Evolutionary conservation across 2,113 vertebrate genomes (phyloP).

Genomic region (Bagarius yarrelli): DNA sequence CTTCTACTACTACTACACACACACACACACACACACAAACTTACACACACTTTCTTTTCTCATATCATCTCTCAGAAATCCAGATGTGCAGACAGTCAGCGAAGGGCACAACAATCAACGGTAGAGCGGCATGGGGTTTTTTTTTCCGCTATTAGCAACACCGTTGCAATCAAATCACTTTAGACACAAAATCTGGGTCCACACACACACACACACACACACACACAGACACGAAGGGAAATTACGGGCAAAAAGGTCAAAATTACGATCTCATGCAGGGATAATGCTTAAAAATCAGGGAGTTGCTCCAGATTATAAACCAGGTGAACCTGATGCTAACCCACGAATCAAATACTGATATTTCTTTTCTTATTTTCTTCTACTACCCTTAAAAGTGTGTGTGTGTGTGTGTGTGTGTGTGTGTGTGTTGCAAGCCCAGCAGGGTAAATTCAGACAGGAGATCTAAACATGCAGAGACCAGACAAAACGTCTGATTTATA

Average conservation of each 20-base stretch:
- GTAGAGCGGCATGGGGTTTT: neutral
- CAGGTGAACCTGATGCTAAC: constrained; percentile 7
- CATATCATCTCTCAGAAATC: neutral
- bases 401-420: neutral
- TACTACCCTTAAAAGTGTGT: neutral
- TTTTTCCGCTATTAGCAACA: neutral
- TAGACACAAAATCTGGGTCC: too few species aligned
- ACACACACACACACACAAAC: neutral
- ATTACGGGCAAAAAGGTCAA: constrained; percentile 42
- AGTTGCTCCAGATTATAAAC: constrained; percentile 34
- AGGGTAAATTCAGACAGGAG: constrained; percentile 27
- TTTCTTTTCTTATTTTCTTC: neutral
- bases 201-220: constrained; percentile 23
- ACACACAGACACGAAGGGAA: constrained; percentile 1
- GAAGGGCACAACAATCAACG: neutral
- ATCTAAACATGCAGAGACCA: constrained; percentile 18
- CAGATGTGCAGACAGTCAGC: constrained; percentile 1
- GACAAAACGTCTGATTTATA: constrained; percentile 25
- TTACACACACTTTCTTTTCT: neutral
- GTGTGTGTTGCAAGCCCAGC: constrained; percentile 17
- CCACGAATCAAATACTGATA: constrained; percentile 16
- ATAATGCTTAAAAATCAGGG: constrained; percentile 35
- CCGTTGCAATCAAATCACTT: constrained; percentile 1
- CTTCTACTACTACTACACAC: neutral
- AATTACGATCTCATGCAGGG: constrained; percentile 4